phyloP scores from a whole-genome alignment of 2,113 vertebrate species.

The Perca schrenkii region DNA sequence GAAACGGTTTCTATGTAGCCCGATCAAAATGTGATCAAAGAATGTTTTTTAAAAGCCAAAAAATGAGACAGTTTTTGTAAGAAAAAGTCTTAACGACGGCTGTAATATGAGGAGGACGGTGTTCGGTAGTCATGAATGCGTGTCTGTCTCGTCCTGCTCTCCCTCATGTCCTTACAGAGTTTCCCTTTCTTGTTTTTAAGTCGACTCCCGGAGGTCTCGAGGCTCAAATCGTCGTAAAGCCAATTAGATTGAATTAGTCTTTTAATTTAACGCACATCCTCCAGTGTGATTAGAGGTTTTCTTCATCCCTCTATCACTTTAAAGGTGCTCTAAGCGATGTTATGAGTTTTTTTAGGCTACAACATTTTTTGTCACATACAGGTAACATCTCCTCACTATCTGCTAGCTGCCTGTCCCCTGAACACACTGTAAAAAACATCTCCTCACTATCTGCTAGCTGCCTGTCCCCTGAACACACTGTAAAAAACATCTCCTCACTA shows the following conservation, averaged over 20 bases:
- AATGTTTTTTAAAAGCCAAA: slow-evolving; percentile 49
- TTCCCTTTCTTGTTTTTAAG: neutral
- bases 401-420: too few relatives aligned
- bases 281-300: neutral
- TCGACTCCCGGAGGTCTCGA: neutral
- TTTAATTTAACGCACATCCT: neutral
- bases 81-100: neutral
- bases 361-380: too few relatives aligned
- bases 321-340: too few relatives aligned
- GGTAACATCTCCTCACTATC: too few relatives aligned
- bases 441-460: too few relatives aligned
- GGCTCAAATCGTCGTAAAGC: neutral
- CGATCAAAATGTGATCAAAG: slow-evolving; percentile 13
- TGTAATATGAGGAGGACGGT: neutral
- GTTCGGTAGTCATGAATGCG: neutral
- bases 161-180: neutral
- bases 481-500: too few relatives aligned
- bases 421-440: too few relatives aligned
- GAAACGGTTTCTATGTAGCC: neutral
- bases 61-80: neutral
- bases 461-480: too few relatives aligned
- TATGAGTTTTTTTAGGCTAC: too few relatives aligned
- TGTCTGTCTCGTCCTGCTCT: neutral
- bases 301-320: neutral
- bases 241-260: neutral